Percentiles rank a stretch among this genome's conserved stretches.
These are phyloP conservation scores for Pterocles gutturalis DNA, from an alignment of 2,113 vertebrate species.

Conservation along the genomic window DNA sequence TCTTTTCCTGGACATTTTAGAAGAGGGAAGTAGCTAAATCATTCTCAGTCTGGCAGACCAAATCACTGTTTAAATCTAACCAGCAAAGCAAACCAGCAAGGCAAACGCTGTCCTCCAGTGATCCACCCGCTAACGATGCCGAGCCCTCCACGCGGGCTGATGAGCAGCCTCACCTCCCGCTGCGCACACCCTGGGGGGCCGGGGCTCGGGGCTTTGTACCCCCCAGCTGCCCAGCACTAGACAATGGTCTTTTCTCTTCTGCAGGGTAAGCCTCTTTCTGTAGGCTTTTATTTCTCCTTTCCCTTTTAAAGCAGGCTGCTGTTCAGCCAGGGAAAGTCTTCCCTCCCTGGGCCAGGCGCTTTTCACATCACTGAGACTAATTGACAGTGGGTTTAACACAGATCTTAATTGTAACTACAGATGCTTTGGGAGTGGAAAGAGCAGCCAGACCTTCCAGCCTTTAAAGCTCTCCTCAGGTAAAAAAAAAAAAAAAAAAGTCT, in stretches of 20 bases:
- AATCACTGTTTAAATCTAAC: background rate
- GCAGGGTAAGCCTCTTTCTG: slow-evolving; percentile 11
- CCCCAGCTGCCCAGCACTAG: background rate
- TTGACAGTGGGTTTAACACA: slow-evolving; percentile 31
- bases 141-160: background rate
- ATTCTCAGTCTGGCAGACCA: background rate
- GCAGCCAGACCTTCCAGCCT: slow-evolving; percentile 11
- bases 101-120: background rate
- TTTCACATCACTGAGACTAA: slow-evolving; percentile 9
- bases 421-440: slow-evolving; percentile 27
- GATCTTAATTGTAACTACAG: slow-evolving; percentile 55
- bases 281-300: slow-evolving; percentile 33
- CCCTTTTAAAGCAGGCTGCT: slow-evolving; percentile 24
- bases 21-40: background rate
- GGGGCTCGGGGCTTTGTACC: background rate
- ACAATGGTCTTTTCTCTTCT: slow-evolving; percentile 9
- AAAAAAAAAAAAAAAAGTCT: background rate
- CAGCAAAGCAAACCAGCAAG: background rate
- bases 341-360: background rate
- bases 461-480: background rate
- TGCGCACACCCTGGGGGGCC: accelerated
- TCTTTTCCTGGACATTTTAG: background rate
- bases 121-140: background rate
- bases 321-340: slow-evolving; percentile 4
- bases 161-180: background rate